Percentiles rank a stretch among this genome's conserved stretches.
Conservation (phyloP, 2,888 invertebrate genomes). For the Subacronicta megacephala region DNA sequence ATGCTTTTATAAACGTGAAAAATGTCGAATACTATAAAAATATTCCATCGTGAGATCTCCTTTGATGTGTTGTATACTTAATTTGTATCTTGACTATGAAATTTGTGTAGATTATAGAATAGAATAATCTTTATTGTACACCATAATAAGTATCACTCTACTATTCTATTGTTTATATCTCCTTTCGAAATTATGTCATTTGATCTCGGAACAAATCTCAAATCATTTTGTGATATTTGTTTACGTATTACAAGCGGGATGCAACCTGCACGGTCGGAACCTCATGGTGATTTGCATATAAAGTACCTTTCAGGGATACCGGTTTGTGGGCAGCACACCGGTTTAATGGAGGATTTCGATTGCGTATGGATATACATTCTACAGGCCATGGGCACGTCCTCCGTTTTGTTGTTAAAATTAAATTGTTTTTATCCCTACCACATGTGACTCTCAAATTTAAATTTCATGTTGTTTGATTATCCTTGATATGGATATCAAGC, state of each 20-base stretch:
- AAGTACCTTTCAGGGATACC: conserved; percentile 73
- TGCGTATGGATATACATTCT: conserved; percentile 54
- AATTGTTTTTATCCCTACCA: neutral
- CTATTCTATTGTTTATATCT: too few relatives aligned
- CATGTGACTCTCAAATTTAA: neutral
- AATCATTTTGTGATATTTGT: conserved; percentile 30
- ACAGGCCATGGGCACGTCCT: conserved; percentile 41
- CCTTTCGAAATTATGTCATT: too few relatives aligned
- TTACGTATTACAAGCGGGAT: conserved; percentile 25
- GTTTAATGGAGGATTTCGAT: conserved; percentile 57
- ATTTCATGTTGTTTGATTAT: neutral
- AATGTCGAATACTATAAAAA: neutral
- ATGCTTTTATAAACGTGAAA: neutral
- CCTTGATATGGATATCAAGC: too few relatives aligned
- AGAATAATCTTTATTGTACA: too few relatives aligned
- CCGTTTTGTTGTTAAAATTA: neutral
- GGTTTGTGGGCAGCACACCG: conserved; percentile 61
- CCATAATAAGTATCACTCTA: too few relatives aligned
- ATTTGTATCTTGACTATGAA: neutral
- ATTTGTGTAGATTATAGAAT: too few relatives aligned
- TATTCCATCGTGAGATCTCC: neutral
- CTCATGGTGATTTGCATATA: conserved; percentile 79
- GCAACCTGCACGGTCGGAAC: conserved; percentile 60
- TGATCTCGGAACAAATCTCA: conserved; percentile 6
- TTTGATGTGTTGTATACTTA: neutral